Evolutionary conservation across 2,113 vertebrate species (phyloP).

Genomic region (Candoia aspera): DNA sequence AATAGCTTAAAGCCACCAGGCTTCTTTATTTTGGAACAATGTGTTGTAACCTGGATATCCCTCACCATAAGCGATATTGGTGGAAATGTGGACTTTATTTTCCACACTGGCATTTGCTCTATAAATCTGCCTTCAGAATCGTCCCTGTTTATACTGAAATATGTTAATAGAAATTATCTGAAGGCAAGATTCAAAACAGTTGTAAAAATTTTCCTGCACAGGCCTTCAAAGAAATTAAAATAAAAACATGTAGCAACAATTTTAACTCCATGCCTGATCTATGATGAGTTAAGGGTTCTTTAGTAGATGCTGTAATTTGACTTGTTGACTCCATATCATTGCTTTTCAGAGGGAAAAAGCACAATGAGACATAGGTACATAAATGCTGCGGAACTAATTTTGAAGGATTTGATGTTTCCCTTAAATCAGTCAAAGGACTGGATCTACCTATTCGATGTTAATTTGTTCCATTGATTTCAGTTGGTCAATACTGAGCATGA

Average conservation of each 20-base stretch:
- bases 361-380: not conserved
- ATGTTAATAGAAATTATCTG: not conserved
- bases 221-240: not conserved
- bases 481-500: not conserved
- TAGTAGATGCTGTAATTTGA: not conserved
- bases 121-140: not conserved
- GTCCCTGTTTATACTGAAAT: not conserved
- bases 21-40: not conserved
- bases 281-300: not conserved
- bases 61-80: not conserved
- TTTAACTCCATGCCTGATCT: not conserved
- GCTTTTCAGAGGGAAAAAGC: not conserved
- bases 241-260: not conserved
- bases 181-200: not conserved
- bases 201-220: not conserved
- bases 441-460: not conserved
- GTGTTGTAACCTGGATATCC: not conserved
- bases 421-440: not conserved
- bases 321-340: not conserved
- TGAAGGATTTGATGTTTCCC: not conserved
- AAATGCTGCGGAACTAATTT: not conserved
- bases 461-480: not conserved
- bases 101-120: not conserved
- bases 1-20: not conserved
- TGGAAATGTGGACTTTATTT: not conserved